Base-by-base conservation (phyloP, 2,797 vertebrate species). In the Myiotriccus ornatus region DNA sequence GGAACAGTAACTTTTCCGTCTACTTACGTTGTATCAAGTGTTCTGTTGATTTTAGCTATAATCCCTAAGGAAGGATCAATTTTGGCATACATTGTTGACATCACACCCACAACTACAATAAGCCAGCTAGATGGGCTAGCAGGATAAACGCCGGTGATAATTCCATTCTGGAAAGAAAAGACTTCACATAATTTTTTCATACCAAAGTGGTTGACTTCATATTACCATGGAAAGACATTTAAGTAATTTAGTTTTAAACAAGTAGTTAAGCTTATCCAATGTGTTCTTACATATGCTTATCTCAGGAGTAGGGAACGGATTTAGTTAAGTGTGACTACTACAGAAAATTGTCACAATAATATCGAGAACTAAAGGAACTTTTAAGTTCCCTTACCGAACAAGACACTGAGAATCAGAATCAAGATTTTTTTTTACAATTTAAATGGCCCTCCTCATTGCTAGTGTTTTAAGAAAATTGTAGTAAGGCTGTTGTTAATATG, bases 111-210 rank as follows among this genome's bases (percentile, higher is more conserved):
- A 32, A 99, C 98, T 90, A 99, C 99, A 24, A 99, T 98, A 65
- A 99, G 96, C 97, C 99, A 99, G 24, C 99, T 99, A 64, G 97
- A 98, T 30, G 99, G 99, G 94, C 99, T 99, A 34, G 99, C 99
- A 0, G 99, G 99, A 94, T 99, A 99, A 90, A 99, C 99, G 1
- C 99, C 99, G 1, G 99, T 99, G 98, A 99, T 99, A 70, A 99
- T 98, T 52, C 98, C 98, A 2, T 98, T 98, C 98, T 98, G 89
- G 9, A 96, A 96, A 93, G 83, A 89, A 95, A 95, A 96, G 87
- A 43, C 68, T 88, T 93, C 81, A 84, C 43, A 78, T 95, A 75
- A 91, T 85, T 90, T 94, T 91, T 84, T 87, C 59, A 77, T 94
- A 87, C 16, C 55, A 82, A 91, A 94, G 82, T 49, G 25, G 35